Conservation (phyloP, 2,113 vertebrate species). For the Syrrhaptes paradoxus region DNA sequence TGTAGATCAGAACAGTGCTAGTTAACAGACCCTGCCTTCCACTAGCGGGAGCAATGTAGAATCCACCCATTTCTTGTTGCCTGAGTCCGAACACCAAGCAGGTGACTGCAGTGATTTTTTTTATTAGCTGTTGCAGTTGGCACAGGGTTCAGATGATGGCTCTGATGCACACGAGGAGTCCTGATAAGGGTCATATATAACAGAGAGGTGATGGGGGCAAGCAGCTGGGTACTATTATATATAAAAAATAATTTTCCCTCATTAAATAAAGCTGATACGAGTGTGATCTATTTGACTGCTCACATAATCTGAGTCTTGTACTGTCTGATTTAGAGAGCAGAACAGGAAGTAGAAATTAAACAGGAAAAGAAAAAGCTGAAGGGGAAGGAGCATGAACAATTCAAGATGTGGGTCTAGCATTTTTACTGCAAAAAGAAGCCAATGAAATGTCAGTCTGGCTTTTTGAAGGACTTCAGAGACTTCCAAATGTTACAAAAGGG, state of each 20-base stretch:
- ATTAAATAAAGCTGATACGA: neutral
- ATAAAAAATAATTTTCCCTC: neutral
- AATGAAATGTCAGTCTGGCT: neutral
- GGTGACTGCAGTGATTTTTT: neutral
- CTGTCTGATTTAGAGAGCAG: neutral
- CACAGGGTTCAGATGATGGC: neutral
- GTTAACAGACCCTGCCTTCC: neutral
- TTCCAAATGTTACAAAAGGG: neutral
- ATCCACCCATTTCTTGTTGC: neutral
- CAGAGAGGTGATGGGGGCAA: neutral
- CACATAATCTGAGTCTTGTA: neutral
- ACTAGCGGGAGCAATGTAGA: neutral
- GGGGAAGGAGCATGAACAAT: neutral
- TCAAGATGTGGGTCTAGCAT: neutral
- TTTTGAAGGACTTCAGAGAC: neutral
- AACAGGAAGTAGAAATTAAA: neutral
- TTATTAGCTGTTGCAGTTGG: neutral
- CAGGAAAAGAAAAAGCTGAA: neutral
- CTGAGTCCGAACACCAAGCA: rapidly evolving
- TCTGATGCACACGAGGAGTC: neutral
- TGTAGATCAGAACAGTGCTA: neutral
- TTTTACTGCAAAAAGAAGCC: neutral
- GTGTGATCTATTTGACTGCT: neutral
- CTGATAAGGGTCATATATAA: neutral
- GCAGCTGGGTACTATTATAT: neutral